Evolutionary conservation across 2,888 invertebrate species (phyloP).

Genomic region (Cephus pulcher): DNA sequence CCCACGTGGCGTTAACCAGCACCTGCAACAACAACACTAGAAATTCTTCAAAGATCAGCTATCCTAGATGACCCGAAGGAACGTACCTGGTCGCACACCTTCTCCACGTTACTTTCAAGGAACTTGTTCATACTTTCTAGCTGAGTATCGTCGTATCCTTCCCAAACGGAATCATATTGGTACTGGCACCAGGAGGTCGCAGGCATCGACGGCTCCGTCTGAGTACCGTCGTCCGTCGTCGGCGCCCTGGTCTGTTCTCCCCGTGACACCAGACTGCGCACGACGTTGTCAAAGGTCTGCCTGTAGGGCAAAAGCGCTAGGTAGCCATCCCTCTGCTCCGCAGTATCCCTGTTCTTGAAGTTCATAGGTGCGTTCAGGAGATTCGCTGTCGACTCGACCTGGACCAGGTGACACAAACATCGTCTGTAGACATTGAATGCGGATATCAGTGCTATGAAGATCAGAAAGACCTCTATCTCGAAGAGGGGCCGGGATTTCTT

Average conservation of each 20-base stretch:
- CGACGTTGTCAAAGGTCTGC: slow-evolving; percentile 72
- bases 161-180: slow-evolving; percentile 58
- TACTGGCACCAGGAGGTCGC: slow-evolving; percentile 79
- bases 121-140: slow-evolving; percentile 51
- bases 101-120: slow-evolving; percentile 41
- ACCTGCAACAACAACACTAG: slow-evolving; percentile 18
- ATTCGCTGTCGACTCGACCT: slow-evolving; percentile 42
- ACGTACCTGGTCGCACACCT: slow-evolving; percentile 51
- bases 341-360: slow-evolving; percentile 70
- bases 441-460: not conserved
- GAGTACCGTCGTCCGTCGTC: slow-evolving; percentile 69
- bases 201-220: slow-evolving; percentile 77
- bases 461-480: slow-evolving; percentile 73
- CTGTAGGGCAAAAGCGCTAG: slow-evolving; percentile 72
- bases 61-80: not conserved
- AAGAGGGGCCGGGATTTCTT: slow-evolving; percentile 71
- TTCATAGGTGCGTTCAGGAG: slow-evolving; percentile 55
- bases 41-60: not conserved
- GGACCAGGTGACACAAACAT: not conserved
- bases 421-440: not conserved
- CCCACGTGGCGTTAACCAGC: slow-evolving; percentile 57
- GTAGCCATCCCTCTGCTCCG: slow-evolving; percentile 76
- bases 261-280: slow-evolving; percentile 71
- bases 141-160: slow-evolving; percentile 49
- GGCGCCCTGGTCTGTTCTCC: slow-evolving; percentile 72